Evolutionary conservation across 2,797 vertebrate species (phyloP).

Genomic region (Hoplostethus mediterraneus): DNA sequence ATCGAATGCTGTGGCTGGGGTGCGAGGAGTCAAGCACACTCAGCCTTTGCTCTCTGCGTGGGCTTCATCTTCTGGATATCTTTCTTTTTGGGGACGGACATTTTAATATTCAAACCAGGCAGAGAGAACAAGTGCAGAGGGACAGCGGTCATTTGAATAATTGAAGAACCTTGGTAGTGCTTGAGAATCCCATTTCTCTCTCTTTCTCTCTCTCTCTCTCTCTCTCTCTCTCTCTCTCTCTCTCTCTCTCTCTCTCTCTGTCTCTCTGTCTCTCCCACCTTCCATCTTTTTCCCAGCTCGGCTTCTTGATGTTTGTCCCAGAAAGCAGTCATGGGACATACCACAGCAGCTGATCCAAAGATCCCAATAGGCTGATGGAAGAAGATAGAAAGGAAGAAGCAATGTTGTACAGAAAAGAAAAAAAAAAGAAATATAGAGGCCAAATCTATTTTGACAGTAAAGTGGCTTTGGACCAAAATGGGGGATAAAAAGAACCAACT

Average conservation of each 20-base stretch:
- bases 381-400: slow-evolving; percentile 56
- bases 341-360: slow-evolving; percentile 68
- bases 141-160: slow-evolving; percentile 83
- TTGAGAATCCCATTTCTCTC: slow-evolving; percentile 68
- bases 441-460: slow-evolving; percentile 65
- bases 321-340: slow-evolving; percentile 77
- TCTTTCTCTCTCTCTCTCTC: slow-evolving; percentile 14
- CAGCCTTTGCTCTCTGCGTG: slow-evolving; percentile 77
- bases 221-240: slow-evolving; percentile 39
- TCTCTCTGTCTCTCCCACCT: slow-evolving; percentile 49
- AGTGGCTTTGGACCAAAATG: slow-evolving; percentile 65
- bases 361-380: slow-evolving; percentile 69
- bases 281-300: slow-evolving; percentile 45
- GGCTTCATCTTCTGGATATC: slow-evolving; percentile 79
- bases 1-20: slow-evolving; percentile 57
- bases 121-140: slow-evolving; percentile 83
- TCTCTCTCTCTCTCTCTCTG: slow-evolving; percentile 32
- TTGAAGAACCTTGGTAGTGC: slow-evolving; percentile 77
- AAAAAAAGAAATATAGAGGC: slow-evolving; percentile 52
- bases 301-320: slow-evolving; percentile 82
- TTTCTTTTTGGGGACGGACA: slow-evolving; percentile 75
- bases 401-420: slow-evolving; percentile 45
- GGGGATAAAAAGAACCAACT: slow-evolving; percentile 60
- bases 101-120: slow-evolving; percentile 84
- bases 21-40: slow-evolving; percentile 65